A percentile compares a stretch with the other conserved stretches of the same genome.
Evolutionary conservation across 2,888 invertebrate species (phyloP).

Genomic region (Dasysyrphus tricinctus): DNA sequence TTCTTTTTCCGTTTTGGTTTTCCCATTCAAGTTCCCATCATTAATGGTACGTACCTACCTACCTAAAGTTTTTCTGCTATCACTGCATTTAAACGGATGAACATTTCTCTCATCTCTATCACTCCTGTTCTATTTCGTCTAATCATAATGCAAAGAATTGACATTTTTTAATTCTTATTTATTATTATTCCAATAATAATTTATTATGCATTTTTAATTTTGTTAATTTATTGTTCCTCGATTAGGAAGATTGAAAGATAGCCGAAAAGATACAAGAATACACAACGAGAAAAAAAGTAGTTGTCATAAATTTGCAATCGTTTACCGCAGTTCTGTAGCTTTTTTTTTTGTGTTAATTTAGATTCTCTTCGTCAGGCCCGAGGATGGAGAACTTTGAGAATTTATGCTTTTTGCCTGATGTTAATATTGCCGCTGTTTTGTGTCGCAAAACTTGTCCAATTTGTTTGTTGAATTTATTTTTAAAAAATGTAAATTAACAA

Average conservation of each 20-base stretch:
- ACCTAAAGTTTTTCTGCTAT: not conserved
- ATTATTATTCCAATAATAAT: constrained; percentile 72
- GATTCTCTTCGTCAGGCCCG: constrained; percentile 26
- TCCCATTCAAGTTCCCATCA: constrained; percentile 21
- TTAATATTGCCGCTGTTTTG: constrained; percentile 49
- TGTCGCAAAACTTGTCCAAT: constrained; percentile 72
- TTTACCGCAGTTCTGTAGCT: constrained; percentile 53
- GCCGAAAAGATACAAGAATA: constrained; percentile 31
- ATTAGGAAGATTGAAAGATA: constrained; percentile 72
- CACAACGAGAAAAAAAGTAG: constrained; percentile 49
- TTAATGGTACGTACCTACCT: not conserved
- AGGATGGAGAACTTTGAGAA: constrained; percentile 41
- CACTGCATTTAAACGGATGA: constrained; percentile 13
- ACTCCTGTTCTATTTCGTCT: constrained; percentile 22
- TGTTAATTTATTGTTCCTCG: constrained; percentile 68
- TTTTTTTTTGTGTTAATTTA: too few species aligned
- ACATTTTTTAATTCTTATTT: constrained; percentile 72
- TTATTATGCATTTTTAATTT: constrained; percentile 75
- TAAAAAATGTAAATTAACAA: constrained; percentile 37
- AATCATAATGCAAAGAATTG: constrained; percentile 54
- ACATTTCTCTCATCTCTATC: constrained; percentile 19
- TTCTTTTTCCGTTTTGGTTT: constrained; percentile 36
- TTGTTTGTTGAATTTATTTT: constrained; percentile 68
- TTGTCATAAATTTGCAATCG: constrained; percentile 75
- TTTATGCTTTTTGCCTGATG: constrained; percentile 62